Conservation (phyloP, 1,140 invertebrate species). For the Sweltsa coloradensis region DNA sequence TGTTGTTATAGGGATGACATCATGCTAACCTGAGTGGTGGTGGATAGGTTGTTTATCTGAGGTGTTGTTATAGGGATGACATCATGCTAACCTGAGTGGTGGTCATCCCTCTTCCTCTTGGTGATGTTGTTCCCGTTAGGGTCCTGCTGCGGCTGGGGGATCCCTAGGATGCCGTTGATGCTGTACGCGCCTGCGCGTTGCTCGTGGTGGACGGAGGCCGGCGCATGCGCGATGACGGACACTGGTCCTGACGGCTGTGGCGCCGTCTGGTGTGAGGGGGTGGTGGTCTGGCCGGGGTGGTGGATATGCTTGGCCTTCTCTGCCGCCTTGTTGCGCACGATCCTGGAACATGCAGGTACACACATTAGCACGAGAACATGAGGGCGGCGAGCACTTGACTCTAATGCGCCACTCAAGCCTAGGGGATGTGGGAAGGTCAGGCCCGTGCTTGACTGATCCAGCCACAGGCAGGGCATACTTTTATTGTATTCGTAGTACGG, state of each 20-base stretch:
- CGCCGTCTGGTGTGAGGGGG: conserved; percentile 36
- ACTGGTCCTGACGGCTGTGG: conserved; percentile 28
- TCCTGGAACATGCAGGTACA: conserved; percentile 55
- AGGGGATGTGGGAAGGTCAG: too few relatives aligned
- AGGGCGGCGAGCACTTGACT: too few relatives aligned
- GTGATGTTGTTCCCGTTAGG: conserved; percentile 50
- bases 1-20: not conserved
- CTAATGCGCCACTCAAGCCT: too few relatives aligned
- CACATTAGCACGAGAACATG: too few relatives aligned
- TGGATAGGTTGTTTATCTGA: not conserved
- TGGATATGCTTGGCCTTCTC: conserved; percentile 89
- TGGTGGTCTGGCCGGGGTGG: conserved; percentile 51
- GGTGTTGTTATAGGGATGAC: not conserved
- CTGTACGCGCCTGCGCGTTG: conserved; percentile 60
- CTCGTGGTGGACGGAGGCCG: conserved; percentile 18
- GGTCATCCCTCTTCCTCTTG: conserved; percentile 58
- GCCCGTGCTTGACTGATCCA: too few relatives aligned
- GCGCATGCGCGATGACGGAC: conserved; percentile 55
- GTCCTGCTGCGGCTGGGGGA: conserved; percentile 51
- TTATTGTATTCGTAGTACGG: too few relatives aligned
- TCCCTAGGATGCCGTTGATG: conserved; percentile 90
- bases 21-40: conserved; percentile 31
- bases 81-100: conserved; percentile 35
- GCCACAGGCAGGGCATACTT: too few relatives aligned
- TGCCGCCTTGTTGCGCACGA: conserved; percentile 90